Base-by-base conservation (phyloP, 2,888 invertebrate genomes). In the Kryphioiulus occultus region DNA sequence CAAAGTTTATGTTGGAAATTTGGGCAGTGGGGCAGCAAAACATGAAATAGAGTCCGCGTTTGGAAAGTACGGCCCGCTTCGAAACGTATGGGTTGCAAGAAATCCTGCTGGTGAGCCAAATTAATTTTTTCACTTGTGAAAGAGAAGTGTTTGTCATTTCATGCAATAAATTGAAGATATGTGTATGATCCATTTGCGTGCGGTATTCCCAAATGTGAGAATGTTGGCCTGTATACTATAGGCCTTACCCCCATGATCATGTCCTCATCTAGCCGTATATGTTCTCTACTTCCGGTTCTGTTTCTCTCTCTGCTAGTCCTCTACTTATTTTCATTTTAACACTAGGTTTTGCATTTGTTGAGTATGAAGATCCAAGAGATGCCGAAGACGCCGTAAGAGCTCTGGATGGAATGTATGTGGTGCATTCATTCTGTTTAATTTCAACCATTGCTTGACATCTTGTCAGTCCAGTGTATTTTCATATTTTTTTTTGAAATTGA, bases 61-160 rank as follows among this genome's bases (percentile, higher is more conserved):
- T 92, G 94, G 95, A 88, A 96, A 96, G 92, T 98, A 96, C 92
- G 98, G 98, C 12, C 96, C 96, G 82, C 93, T 98, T 89, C 94
- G 96, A 90, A 98, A 97, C 92, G 97, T 98, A 85, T 98, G 98
- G 98, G 97, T 98, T 87, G 98, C 98, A 0, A 93, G 97, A 91
- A 97, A 98, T 91, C 98, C 97, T 78, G 97, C 97, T 9, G 98
- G 93, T 89, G 42, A 86, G 22, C 19, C 7, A 30, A 12, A 26
- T 22, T 30, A 5, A 26, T 26, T 86, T 22, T 2, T 47, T 32
- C 7, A 53, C 53, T 1, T 1, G 2, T n/a, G n/a, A 19, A 53
- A n/a, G 7, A 1, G 53, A n/a, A 15, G 19, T 53, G n/a, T 53
- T 15, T 44, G 3, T 1, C 53, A 53, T 53, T 44, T 44, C 10